A percentile compares a stretch with the other conserved stretches of the same genome.
phyloP scores from a whole-genome alignment of 2,888 invertebrate species.

The Drosophila kanekoi region DNA sequence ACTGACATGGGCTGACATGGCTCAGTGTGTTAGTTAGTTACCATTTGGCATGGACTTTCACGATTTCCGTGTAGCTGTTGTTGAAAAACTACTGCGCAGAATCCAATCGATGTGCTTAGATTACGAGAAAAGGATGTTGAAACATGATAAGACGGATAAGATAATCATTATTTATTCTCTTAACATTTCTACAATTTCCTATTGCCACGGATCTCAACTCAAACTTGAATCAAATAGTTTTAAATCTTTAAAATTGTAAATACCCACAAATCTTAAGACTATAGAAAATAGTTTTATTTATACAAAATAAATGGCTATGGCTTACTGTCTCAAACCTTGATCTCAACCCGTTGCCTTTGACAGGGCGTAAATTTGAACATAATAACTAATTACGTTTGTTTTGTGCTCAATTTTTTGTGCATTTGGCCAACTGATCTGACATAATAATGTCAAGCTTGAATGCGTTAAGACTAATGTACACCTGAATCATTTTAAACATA shows the following conservation, averaged over 20 bases:
- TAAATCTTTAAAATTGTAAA: no score
- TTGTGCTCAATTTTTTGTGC: constrained; percentile 1
- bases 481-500: background rate
- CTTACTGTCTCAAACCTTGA: constrained; percentile 12
- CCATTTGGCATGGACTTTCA: constrained; percentile 63
- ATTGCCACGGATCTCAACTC: no score
- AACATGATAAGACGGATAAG: background rate
- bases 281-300: no score
- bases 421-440: constrained; percentile 34
- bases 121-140: background rate
- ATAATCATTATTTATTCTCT: no score
- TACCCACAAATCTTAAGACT: no score
- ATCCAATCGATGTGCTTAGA: background rate
- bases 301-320: no score
- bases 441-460: constrained; percentile 31
- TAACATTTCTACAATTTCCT: no score
- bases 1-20: constrained; percentile 23
- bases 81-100: background rate
- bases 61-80: constrained; percentile 44
- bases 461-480: background rate
- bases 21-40: constrained; percentile 32
- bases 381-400: background rate
- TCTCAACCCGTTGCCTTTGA: constrained; percentile 17
- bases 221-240: no score
- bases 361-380: constrained; percentile 10